Percentiles rank a stretch among this genome's conserved stretches.
phyloP scores from a whole-genome alignment of 1,140 invertebrate genomes.

The Carcinoscorpius rotundicauda region DNA sequence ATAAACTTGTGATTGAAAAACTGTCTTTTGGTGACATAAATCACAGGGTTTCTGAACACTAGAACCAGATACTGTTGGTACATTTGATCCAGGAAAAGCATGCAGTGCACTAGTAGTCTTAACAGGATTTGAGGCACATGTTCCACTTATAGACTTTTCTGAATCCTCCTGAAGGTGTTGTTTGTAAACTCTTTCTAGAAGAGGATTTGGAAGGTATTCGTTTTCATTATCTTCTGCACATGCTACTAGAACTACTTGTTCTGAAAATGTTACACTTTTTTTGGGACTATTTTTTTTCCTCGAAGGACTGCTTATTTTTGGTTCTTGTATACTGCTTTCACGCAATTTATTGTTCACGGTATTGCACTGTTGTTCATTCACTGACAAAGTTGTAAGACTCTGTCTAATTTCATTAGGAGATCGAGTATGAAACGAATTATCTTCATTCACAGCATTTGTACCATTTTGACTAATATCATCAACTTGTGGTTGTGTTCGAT shows the following conservation, averaged over 20 bases:
- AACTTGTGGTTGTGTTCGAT: too few species aligned
- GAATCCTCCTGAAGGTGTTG: conserved; percentile 46
- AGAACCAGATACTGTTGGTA: not conserved
- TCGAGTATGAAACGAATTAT: too few species aligned
- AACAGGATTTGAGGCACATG: conserved; percentile 1
- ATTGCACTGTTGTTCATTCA: too few species aligned
- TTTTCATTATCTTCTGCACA: conserved; percentile 75
- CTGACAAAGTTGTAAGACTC: too few species aligned
- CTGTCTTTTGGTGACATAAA: conserved; percentile 67
- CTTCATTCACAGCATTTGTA: too few species aligned
- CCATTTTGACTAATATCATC: too few species aligned
- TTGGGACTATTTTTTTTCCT: conserved; percentile 39
- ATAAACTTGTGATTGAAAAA: conserved; percentile 58
- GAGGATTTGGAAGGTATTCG: conserved; percentile 79
- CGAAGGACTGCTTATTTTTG: not conserved
- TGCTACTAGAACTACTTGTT: conserved; percentile 83
- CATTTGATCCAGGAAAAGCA: conserved; percentile 27
- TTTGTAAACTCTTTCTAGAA: conserved; percentile 63
- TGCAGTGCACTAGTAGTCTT: conserved; percentile 5
- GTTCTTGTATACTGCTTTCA: not conserved
- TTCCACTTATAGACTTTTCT: conserved; percentile 12
- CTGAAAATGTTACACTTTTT: conserved; percentile 86
- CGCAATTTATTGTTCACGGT: conserved; percentile 5
- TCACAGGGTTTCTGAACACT: conserved; percentile 45
- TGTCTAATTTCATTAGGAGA: too few species aligned